Conservation (phyloP, 2,888 invertebrate genomes). For the Ferdinandea cuprea region DNA sequence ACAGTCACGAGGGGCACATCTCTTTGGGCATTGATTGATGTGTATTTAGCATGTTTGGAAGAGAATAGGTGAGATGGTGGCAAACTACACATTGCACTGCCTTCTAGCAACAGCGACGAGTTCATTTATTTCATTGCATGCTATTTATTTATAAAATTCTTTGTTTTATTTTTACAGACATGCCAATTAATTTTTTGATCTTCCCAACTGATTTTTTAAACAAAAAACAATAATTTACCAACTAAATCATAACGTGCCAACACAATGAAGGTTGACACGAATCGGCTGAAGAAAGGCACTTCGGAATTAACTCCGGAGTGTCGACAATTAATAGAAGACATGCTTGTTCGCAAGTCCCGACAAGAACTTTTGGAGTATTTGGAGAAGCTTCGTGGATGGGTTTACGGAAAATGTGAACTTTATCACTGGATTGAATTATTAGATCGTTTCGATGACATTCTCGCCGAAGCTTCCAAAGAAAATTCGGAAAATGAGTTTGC, state of each 20-base stretch:
- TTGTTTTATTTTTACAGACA: background rate
- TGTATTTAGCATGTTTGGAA: too few relatives aligned
- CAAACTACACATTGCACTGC: too few relatives aligned
- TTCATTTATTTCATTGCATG: too few relatives aligned
- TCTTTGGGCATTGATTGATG: too few relatives aligned
- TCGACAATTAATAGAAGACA: conserved; percentile 88
- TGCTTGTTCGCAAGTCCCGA: conserved; percentile 87
- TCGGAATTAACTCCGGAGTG: conserved; percentile 92
- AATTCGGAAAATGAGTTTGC: conserved; percentile 80
- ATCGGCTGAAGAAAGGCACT: conserved; percentile 91
- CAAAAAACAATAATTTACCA: background rate
- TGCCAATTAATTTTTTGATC: background rate
- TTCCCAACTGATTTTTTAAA: background rate
- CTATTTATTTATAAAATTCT: too few relatives aligned
- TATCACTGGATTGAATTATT: conserved; percentile 94
- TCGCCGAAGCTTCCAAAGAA: conserved; percentile 88
- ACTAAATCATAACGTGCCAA: background rate
- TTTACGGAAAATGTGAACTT: conserved; percentile 93
- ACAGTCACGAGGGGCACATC: too few relatives aligned
- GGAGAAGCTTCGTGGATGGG: conserved; percentile 90
- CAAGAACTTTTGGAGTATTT: conserved; percentile 87
- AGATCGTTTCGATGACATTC: conserved; percentile 89
- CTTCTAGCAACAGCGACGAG: too few relatives aligned
- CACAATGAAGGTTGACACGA: conserved; percentile 91
- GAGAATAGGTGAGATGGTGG: too few relatives aligned